Percentiles rank a stretch among this genome's conserved stretches.
Evolutionary conservation across 1,140 invertebrate species (phyloP).

Genomic region (Gonatopus flavifemur): DNA sequence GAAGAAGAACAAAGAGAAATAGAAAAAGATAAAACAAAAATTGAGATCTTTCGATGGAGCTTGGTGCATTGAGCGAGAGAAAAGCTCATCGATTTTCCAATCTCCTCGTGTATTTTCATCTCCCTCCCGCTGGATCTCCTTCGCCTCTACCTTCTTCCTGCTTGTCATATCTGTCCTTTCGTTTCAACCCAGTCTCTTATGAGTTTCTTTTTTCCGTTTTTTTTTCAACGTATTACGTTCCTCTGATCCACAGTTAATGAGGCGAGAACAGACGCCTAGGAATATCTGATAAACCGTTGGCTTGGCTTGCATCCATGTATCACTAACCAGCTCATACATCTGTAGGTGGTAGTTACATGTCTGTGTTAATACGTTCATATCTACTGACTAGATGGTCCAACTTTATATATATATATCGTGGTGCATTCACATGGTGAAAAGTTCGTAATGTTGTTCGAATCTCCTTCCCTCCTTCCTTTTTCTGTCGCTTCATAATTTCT

Average conservation of each 20-base stretch:
- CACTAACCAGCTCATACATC: too few species aligned
- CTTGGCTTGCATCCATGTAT: background rate
- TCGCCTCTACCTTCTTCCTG: background rate
- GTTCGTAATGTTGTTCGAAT: too few species aligned
- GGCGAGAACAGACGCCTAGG: slow-evolving; percentile 39
- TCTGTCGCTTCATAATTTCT: too few species aligned
- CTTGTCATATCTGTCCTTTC: background rate
- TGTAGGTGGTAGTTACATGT: too few species aligned
- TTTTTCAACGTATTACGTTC: slow-evolving; percentile 24
- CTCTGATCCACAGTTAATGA: slow-evolving; percentile 49
- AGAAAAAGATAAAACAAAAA: background rate
- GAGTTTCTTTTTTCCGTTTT: slow-evolving; percentile 3
- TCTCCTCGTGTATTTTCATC: slow-evolving; percentile 22
- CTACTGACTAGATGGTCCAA: too few species aligned
- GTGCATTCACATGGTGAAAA: too few species aligned
- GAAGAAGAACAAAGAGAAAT: background rate
- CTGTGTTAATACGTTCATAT: too few species aligned
- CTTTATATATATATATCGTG: too few species aligned
- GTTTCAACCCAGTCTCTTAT: background rate
- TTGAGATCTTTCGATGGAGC: background rate
- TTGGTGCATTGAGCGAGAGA: slow-evolving; percentile 14
- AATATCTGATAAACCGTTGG: slow-evolving; percentile 13
- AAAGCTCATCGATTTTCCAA: slow-evolving; percentile 48
- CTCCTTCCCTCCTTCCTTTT: too few species aligned
- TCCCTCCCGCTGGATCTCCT: background rate